Evolutionary conservation across 2,113 vertebrate genomes (phyloP).

Genomic region (Scolopax mira): DNA sequence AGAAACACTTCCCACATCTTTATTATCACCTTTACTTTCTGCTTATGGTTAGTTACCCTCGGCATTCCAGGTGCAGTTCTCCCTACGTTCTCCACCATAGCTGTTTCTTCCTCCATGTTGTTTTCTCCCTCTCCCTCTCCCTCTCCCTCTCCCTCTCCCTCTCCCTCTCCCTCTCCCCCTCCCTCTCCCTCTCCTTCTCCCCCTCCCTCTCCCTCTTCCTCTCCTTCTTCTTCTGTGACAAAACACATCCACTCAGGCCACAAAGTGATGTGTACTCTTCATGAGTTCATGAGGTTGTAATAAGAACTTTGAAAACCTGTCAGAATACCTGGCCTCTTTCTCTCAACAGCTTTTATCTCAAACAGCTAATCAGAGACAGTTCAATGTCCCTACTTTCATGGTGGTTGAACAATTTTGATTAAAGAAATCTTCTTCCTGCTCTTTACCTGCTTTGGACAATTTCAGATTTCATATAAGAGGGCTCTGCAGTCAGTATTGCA

Average conservation of each 20-base stretch:
- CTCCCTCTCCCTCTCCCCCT: not conserved
- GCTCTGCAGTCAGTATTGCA: not conserved
- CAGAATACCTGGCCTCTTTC: not conserved
- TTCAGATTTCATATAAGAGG: not conserved
- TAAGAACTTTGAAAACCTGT: not conserved
- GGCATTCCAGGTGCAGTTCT: not conserved
- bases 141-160: not conserved
- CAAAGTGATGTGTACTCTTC: not conserved
- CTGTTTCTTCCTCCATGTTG: not conserved
- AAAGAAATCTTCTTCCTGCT: not conserved
- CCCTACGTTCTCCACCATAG: not conserved
- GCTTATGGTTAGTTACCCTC: not conserved
- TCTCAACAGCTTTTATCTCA: not conserved
- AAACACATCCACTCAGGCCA: not conserved
- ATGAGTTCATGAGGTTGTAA: not conserved
- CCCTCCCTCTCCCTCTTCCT: too few species aligned
- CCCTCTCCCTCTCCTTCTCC: not conserved
- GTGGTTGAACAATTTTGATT: not conserved
- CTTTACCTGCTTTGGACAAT: not conserved
- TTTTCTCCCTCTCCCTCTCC: not conserved
- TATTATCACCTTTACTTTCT: not conserved
- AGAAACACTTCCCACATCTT: not conserved
- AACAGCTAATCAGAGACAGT: not conserved
- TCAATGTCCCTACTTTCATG: not conserved
- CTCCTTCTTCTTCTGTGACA: not conserved